Percentiles rank a stretch among this genome's conserved stretches.
Evolutionary conservation across 1,140 invertebrate genomes (phyloP).

Genomic region (Eufriesea mexicana): DNA sequence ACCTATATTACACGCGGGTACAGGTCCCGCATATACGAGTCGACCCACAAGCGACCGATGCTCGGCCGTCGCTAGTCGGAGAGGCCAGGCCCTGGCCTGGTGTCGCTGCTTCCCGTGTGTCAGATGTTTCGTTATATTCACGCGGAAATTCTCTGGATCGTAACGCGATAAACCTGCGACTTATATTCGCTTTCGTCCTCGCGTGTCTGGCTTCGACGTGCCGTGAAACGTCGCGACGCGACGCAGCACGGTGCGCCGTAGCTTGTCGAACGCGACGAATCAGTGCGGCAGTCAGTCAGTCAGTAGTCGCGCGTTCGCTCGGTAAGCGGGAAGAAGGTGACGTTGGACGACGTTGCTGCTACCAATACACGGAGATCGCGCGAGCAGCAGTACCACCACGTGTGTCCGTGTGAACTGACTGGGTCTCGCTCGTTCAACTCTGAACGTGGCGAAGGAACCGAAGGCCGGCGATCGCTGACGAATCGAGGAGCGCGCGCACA

Average conservation of each 20-base stretch:
- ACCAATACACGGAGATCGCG: too few relatives aligned
- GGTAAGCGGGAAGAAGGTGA: not conserved
- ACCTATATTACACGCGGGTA: constrained; percentile 81
- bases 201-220: too few relatives aligned
- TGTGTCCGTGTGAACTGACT: not conserved
- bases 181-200: too few relatives aligned
- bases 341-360: not conserved
- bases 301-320: constrained; percentile 7
- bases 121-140: not conserved
- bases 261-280: not conserved
- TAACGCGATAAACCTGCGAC: too few relatives aligned
- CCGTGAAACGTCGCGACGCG: not conserved
- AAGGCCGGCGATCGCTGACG: constrained; percentile 8
- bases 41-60: constrained; percentile 71
- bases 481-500: not conserved
- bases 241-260: not conserved
- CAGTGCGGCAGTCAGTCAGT: not conserved
- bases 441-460: not conserved
- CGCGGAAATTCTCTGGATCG: not conserved
- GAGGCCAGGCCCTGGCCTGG: constrained; percentile 44
- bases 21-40: constrained; percentile 77
- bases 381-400: too few relatives aligned
- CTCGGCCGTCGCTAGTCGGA: constrained; percentile 63
- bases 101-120: not conserved
- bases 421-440: constrained; percentile 7